Evolutionary conservation across 2,113 vertebrate species (phyloP).

Genomic region (Zosterops lateralis): DNA sequence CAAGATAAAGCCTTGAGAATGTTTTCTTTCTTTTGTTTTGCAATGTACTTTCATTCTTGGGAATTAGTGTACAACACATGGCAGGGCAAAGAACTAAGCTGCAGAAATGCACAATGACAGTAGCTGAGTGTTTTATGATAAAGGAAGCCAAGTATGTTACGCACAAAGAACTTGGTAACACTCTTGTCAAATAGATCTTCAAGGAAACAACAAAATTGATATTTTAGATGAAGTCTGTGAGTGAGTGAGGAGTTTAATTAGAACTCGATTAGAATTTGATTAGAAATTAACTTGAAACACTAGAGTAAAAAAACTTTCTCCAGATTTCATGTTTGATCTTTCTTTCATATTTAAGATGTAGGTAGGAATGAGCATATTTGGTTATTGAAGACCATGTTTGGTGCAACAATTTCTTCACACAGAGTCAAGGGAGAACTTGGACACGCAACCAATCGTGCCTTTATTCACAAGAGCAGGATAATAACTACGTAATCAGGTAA

Average conservation of each 20-base stretch:
- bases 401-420: not conserved
- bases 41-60: not conserved
- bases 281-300: not conserved
- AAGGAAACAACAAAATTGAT: not conserved
- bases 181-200: not conserved
- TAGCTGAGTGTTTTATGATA: not conserved
- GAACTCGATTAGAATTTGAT: too few species aligned
- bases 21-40: not conserved
- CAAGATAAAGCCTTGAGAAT: slow-evolving; percentile 53
- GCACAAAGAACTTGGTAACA: accelerated
- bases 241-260: not conserved
- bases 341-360: not conserved
- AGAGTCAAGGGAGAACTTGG: not conserved
- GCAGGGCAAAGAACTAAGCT: not conserved
- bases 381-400: not conserved
- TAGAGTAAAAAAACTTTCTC: not conserved
- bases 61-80: not conserved
- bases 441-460: not conserved
- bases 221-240: not conserved
- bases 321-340: not conserved
- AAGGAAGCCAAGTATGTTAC: not conserved
- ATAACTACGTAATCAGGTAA: not conserved
- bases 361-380: not conserved
- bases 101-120: not conserved
- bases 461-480: not conserved